Evolutionary conservation across 1,140 invertebrate genomes (phyloP).

Genomic region (Aphidius ervi): DNA sequence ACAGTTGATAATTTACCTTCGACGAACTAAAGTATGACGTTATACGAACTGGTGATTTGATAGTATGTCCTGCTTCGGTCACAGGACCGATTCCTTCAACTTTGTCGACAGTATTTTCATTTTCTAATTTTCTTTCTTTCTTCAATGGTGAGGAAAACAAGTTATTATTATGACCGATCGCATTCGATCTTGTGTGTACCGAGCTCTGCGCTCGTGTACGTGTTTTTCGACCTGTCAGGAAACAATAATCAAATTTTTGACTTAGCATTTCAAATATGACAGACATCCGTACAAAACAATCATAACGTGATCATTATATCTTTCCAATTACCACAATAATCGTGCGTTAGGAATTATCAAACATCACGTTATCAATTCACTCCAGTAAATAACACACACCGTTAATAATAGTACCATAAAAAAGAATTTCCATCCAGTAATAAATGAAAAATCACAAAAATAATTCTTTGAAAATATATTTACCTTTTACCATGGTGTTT

Average conservation of each 20-base stretch:
- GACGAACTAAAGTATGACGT: background rate
- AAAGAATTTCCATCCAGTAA: too few relatives aligned
- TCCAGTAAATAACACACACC: too few relatives aligned
- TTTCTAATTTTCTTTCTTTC: conserved; percentile 28
- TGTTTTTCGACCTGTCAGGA: conserved; percentile 28
- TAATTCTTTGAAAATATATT: too few relatives aligned
- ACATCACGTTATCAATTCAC: too few relatives aligned
- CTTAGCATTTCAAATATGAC: conserved; percentile 13
- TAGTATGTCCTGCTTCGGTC: conserved; percentile 17
- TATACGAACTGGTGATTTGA: background rate
- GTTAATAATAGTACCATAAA: too few relatives aligned
- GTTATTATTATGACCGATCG: conserved; percentile 6
- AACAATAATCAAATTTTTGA: conserved; percentile 11
- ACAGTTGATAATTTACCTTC: background rate
- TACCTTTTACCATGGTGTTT: too few relatives aligned
- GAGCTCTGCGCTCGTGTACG: conserved; percentile 9
- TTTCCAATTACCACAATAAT: too few relatives aligned
- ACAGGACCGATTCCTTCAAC: background rate
- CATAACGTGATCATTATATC: too few relatives aligned
- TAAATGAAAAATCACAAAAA: too few relatives aligned
- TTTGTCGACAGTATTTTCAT: background rate
- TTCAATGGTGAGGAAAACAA: conserved; percentile 18
- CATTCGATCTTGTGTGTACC: conserved; percentile 13
- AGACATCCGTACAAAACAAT: too few relatives aligned
- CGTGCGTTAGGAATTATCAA: too few relatives aligned